phyloP scores from a whole-genome alignment of 2,113 vertebrate species.

The Xiphorhynchus elegans region DNA sequence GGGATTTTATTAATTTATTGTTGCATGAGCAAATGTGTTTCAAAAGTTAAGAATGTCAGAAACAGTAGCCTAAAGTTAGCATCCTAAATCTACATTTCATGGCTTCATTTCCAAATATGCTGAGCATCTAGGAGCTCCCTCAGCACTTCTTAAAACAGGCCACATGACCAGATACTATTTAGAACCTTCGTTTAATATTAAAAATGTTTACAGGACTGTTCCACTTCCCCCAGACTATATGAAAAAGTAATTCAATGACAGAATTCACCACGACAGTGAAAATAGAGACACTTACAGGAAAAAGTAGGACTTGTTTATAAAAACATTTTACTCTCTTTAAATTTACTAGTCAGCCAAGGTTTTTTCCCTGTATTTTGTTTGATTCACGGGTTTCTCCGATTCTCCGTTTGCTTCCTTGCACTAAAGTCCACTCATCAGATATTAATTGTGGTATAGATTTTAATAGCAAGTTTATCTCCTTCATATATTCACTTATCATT shows the following conservation, averaged over 20 bases:
- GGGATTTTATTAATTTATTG: neutral
- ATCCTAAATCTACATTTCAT: conserved; percentile 64
- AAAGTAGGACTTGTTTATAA: neutral
- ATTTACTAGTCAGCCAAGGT: neutral
- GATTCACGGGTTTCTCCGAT: neutral
- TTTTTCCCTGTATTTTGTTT: neutral
- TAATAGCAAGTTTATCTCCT: conserved; percentile 5
- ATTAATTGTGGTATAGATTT: neutral
- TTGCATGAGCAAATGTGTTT: neutral
- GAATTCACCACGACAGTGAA: neutral
- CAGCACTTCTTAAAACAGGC: neutral
- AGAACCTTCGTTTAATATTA: neutral
- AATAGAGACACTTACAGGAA: neutral
- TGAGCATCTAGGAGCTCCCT: conserved; percentile 12
- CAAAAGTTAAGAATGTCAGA: conserved; percentile 47
- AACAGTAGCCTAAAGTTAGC: conserved; percentile 61
- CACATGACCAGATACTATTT: neutral
- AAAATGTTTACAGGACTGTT: neutral
- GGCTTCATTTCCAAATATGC: conserved; percentile 54
- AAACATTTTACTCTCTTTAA: neutral
- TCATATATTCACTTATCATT: neutral
- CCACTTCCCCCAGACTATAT: neutral
- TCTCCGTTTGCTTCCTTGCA: neutral
- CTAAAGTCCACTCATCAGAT: neutral
- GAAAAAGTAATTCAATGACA: neutral